Evolutionary conservation across 2,888 invertebrate species (phyloP).

Genomic region (Ophion ventricosus): DNA sequence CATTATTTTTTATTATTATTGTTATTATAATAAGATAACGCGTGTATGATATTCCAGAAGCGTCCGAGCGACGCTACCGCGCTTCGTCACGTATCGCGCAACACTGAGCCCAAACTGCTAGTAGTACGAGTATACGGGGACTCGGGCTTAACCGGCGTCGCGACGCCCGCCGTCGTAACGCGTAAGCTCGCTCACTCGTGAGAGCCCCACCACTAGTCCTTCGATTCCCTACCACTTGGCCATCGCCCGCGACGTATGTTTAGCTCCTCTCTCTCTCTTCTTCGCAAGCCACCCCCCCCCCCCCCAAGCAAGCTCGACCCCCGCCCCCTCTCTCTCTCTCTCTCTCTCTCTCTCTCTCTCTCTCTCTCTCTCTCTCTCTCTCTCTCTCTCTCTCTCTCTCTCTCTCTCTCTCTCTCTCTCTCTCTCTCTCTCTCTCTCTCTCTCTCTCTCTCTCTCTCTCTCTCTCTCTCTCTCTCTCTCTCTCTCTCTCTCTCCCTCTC

Average conservation of each 20-base stretch:
- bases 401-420: background rate
- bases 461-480: background rate
- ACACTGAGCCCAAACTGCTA: slow-evolving; percentile 50
- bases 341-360: slow-evolving; percentile 9
- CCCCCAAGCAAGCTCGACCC: background rate
- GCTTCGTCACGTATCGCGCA: slow-evolving; percentile 52
- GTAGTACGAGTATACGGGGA: slow-evolving; percentile 20
- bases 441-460: background rate
- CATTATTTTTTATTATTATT: background rate
- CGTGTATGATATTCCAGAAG: slow-evolving; percentile 47
- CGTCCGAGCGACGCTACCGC: slow-evolving; percentile 53
- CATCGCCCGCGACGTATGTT: background rate
- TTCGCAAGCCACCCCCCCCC: background rate
- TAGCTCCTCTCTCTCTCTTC: background rate
- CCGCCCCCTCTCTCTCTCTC: background rate
- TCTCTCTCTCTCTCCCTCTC: background rate
- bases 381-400: background rate
- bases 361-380: background rate
- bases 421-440: background rate
- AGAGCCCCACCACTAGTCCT: slow-evolving; percentile 1
- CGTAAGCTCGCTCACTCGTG: slow-evolving; percentile 47
- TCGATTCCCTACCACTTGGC: background rate
- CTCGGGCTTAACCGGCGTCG: slow-evolving; percentile 48
- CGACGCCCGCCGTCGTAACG: slow-evolving; percentile 48
- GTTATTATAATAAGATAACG: slow-evolving; percentile 20